Conservation (phyloP, 2,888 invertebrate species). For the Erebia epiphron region DNA sequence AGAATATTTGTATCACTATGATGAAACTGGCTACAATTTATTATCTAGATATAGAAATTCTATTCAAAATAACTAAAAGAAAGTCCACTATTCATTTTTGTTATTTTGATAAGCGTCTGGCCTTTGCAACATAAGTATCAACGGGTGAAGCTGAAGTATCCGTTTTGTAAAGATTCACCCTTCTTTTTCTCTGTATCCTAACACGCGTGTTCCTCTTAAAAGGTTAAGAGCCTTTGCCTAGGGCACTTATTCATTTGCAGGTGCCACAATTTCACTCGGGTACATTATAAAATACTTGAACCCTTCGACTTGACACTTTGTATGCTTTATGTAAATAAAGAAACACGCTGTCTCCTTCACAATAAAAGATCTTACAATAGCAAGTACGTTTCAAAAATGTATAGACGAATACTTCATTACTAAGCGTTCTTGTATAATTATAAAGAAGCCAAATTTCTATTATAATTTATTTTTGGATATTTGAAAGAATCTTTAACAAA, state of each 20-base stretch:
- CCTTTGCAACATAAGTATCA: neutral
- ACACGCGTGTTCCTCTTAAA: constrained; percentile 30
- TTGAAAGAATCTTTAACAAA: too few relatives aligned
- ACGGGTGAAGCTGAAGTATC: constrained; percentile 23
- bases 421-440: too few relatives aligned
- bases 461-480: too few relatives aligned
- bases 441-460: too few relatives aligned
- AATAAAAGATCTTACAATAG: too few relatives aligned
- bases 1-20: neutral
- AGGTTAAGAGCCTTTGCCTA: constrained; percentile 27
- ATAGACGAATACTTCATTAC: too few relatives aligned
- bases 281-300: constrained; percentile 6
- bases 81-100: constrained; percentile 2
- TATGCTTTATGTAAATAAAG: neutral
- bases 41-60: neutral
- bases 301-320: neutral
- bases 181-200: constrained; percentile 12
- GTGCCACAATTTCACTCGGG: neutral
- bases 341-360: too few relatives aligned
- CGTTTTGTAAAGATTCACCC: constrained; percentile 31
- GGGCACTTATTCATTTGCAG: constrained; percentile 20
- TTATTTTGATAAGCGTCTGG: neutral
- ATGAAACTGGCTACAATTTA: neutral
- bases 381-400: too few relatives aligned
- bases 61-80: neutral